phyloP scores from a whole-genome alignment of 2,113 vertebrate species.

The Eublepharis macularius region DNA sequence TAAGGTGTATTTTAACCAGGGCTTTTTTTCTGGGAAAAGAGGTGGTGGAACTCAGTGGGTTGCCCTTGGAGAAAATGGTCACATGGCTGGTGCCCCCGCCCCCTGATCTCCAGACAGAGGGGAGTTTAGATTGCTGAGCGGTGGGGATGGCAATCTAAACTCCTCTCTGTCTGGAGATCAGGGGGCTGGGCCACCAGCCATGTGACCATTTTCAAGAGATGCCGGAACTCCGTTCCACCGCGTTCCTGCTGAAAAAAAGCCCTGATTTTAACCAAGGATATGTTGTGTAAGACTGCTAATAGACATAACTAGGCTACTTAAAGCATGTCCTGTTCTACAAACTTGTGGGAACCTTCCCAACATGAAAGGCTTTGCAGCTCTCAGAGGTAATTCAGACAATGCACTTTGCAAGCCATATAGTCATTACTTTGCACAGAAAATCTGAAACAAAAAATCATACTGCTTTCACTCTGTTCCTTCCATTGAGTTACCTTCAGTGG shows the following conservation, averaged over 20 bases:
- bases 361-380: neutral
- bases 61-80: no score
- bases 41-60: no score
- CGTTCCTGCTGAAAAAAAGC: no score
- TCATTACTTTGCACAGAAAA: neutral
- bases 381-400: neutral
- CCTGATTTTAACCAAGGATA: neutral
- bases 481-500: neutral
- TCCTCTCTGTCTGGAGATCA: no score
- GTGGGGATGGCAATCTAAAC: no score
- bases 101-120: no score
- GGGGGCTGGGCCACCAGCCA: no score
- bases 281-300: neutral
- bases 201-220: no score
- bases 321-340: neutral
- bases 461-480: neutral
- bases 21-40: no score
- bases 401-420: neutral
- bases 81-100: no score
- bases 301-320: slow-evolving; percentile 11
- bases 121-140: no score
- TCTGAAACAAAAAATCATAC: neutral
- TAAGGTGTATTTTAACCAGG: neutral
- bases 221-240: no score
- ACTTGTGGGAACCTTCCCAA: neutral